A percentile compares a stretch with the other conserved stretches of the same genome.
Evolutionary conservation across 2,888 invertebrate genomes (phyloP).

Genomic region (Notocelia uddmanniana): DNA sequence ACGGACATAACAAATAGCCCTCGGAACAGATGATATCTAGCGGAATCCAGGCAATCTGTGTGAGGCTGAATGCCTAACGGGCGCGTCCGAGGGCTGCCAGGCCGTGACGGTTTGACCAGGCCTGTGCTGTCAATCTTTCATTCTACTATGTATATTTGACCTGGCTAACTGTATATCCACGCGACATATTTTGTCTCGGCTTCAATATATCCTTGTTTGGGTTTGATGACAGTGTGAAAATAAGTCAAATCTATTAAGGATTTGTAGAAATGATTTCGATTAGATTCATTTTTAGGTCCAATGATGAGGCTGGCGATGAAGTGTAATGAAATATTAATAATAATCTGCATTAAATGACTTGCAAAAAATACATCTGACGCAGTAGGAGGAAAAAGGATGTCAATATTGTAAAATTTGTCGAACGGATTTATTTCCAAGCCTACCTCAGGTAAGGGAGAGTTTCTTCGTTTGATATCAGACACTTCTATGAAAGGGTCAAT

Average conservation of each 20-base stretch:
- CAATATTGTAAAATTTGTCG: too few relatives aligned
- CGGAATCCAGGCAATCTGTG: conserved; percentile 74
- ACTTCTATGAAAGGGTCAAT: too few relatives aligned
- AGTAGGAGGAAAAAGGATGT: too few relatives aligned
- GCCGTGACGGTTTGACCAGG: conserved; percentile 62
- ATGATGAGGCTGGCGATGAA: too few relatives aligned
- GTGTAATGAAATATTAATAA: neutral
- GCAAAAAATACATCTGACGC: too few relatives aligned
- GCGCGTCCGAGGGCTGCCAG: conserved; percentile 59
- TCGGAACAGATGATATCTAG: conserved; percentile 75
- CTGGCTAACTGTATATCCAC: conserved; percentile 66
- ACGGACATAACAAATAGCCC: conserved; percentile 62
- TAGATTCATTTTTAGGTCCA: neutral
- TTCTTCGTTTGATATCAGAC: too few relatives aligned
- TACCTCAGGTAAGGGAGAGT: too few relatives aligned
- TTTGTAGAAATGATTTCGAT: neutral
- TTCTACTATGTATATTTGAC: conserved; percentile 62
- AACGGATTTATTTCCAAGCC: too few relatives aligned
- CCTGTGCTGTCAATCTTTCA: conserved; percentile 73
- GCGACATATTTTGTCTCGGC: conserved; percentile 62
- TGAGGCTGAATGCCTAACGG: conserved; percentile 79
- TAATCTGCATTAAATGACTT: too few relatives aligned
- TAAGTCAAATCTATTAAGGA: neutral
- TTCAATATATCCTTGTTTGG: conserved; percentile 32
- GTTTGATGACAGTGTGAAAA: conserved; percentile 4